Conservation (phyloP, 1,140 invertebrate genomes). For the Drosophila biarmipes region DNA sequence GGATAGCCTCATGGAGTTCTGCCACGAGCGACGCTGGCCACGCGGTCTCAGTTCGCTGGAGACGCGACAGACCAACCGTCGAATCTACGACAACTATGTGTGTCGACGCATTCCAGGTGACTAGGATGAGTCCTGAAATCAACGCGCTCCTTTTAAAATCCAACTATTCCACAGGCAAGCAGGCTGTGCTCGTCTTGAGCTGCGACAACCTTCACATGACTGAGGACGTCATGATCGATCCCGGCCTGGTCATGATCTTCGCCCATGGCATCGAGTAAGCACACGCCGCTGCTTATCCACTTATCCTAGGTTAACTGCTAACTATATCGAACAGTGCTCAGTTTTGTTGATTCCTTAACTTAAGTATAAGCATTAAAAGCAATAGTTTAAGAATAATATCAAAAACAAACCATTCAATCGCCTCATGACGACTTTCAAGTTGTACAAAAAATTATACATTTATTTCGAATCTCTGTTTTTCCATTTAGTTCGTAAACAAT, state of each 20-base stretch:
- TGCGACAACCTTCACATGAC: slow-evolving; percentile 98
- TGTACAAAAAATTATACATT: slow-evolving; percentile 55
- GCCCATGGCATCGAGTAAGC: slow-evolving; percentile 95
- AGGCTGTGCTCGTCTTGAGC: slow-evolving; percentile 96
- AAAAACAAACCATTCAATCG: slow-evolving; percentile 60
- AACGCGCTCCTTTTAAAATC: too few relatives aligned
- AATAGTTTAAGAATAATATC: slow-evolving; percentile 46
- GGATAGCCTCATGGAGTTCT: slow-evolving; percentile 98
- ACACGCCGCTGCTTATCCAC: slow-evolving; percentile 37
- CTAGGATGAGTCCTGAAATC: background rate
- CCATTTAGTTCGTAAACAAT: slow-evolving; percentile 36
- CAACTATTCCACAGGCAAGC: slow-evolving; percentile 86
- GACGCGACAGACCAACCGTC: slow-evolving; percentile 95
- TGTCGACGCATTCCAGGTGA: slow-evolving; percentile 95
- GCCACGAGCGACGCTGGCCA: slow-evolving; percentile 97
- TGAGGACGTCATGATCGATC: slow-evolving; percentile 97
- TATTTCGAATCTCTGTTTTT: slow-evolving; percentile 38
- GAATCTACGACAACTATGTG: slow-evolving; percentile 95
- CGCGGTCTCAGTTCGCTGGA: slow-evolving; percentile 96
- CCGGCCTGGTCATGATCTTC: slow-evolving; percentile 99
- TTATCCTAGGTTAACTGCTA: slow-evolving; percentile 47
- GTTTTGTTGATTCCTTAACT: slow-evolving; percentile 72
- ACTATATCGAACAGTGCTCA: slow-evolving; percentile 68
- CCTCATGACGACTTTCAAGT: slow-evolving; percentile 69
- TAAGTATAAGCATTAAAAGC: slow-evolving; percentile 53